phyloP scores from a whole-genome alignment of 2,113 vertebrate species.

The Mobula hypostoma region DNA sequence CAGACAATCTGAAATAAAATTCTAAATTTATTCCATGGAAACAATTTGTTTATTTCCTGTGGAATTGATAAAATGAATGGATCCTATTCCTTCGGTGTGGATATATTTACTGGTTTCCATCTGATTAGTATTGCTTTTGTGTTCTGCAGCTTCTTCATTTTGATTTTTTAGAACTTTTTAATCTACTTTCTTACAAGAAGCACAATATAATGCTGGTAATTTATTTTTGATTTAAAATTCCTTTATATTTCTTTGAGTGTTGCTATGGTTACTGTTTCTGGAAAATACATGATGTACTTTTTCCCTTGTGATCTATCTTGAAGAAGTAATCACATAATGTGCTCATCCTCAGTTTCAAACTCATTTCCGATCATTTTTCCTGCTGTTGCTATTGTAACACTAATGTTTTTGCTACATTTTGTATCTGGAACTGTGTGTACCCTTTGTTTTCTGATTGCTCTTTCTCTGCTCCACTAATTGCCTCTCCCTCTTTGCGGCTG shows the following conservation, averaged over 20 bases:
- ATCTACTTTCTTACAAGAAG: background rate
- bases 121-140: background rate
- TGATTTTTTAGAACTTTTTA: background rate
- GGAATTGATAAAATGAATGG: background rate
- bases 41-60: background rate
- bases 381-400: background rate
- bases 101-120: background rate
- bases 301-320: background rate
- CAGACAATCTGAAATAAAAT: background rate
- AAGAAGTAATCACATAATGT: background rate
- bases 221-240: background rate
- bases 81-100: background rate
- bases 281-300: background rate
- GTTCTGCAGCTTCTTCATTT: background rate
- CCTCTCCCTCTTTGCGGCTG: too few species aligned
- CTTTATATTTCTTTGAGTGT: background rate
- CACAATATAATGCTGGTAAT: background rate
- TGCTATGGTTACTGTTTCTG: background rate
- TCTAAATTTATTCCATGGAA: background rate
- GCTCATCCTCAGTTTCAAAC: background rate
- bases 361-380: background rate
- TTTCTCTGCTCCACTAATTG: background rate
- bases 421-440: background rate
- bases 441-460: background rate
- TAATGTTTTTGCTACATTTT: background rate